Evolutionary conservation across 2,113 vertebrate genomes (phyloP), one percentile per base, ranked within the genome.

Genomic region (Polypterus bichir): DNA sequence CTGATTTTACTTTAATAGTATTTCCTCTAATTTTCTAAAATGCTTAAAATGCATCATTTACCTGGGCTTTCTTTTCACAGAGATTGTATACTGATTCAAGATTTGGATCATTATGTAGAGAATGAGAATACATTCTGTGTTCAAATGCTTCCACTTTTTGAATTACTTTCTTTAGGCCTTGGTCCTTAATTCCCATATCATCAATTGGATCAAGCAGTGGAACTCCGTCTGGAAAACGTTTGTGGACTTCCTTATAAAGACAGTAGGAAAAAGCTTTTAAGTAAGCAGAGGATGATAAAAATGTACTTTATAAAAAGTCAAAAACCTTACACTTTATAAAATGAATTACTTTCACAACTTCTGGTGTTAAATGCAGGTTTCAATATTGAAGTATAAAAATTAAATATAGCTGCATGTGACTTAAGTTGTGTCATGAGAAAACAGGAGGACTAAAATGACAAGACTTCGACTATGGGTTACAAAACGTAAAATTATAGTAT

Each of bases 71-170:
- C 81, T 83, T 94, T 74, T 97, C 94, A 69, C 94, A 97, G n/a
- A 97, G 94, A 4, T 86, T 91, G 71, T 97, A 97, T 8, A 91
- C 81, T 0, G 86, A 76, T 70, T 96, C 91, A 80, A 97, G 70
- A 70, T 82, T 87, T 62, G 96, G 87, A 72, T 97, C 93, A 49
- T 89, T 96, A 81, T 98, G 94, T 71, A 99, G 86, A 3, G 93
- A 80, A 73, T 99, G 94, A 2, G 95, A 92, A 79, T 98, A 97
- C 96, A 98, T 97, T 68, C 93, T 82, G 65, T 95, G 93, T 67
- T 98, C 96, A 66, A 99, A 99, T 3, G 94, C 93, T 69, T 98
- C 95, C 65, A 93, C 86, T 77, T 99, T 99, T 77, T 97, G 94
- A 67, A 98, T 91, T 54, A 97, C 90, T 76, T 95, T 97, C 81